Evolutionary conservation across 2,113 vertebrate genomes (phyloP), one percentile per base, ranked within the genome.

Genomic region (Phaethornis superciliosus): DNA sequence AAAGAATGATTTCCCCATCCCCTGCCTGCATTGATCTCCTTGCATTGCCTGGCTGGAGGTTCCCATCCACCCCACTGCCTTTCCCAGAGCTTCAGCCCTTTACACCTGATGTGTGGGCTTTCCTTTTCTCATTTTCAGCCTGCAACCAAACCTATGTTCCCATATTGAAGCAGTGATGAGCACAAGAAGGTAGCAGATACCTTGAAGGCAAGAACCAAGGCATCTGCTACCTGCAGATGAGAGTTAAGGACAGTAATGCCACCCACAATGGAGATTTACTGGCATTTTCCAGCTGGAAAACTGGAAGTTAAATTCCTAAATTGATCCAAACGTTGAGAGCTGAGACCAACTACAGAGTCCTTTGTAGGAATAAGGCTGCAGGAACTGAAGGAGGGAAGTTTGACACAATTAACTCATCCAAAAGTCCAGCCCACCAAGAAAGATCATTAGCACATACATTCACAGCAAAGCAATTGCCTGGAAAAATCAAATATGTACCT

Each of bases 401-500:
- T 37, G 28, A 69, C 20, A 4, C 4, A 37, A 86, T 86, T 44
- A 65, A 85, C 71, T 59, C 77, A n/a, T 64, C 17, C 1, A 2
- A 75, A 81, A 70, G 83, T 59, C 54, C 26, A 85, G 44, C n/a
- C 28, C 47, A 4, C 51, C 35, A 26, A 72, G 72, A 63, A 35
- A 55, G 58, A 59, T 69, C 68, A 55, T 94, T 62, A 86, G 49
- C 68, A 37, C 15, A 4, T 15, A 37, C 18, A 88, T 47, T 55
- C 24, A 40, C 77, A 85, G 83, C 55, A 72, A 87, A 89, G 37
- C 86, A 84, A 76, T 47, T 51, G 60, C 63, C 64, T 76, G 69
- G 89, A 92, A 87, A 95, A 90, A 90, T 62, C 82, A 84, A 77
- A 54, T 80, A 49, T 17, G 24, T 47, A 54, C 44, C 47, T 90